Base-by-base conservation (phyloP, 2,797 vertebrate species). In the Sternotherus odoratus region DNA sequence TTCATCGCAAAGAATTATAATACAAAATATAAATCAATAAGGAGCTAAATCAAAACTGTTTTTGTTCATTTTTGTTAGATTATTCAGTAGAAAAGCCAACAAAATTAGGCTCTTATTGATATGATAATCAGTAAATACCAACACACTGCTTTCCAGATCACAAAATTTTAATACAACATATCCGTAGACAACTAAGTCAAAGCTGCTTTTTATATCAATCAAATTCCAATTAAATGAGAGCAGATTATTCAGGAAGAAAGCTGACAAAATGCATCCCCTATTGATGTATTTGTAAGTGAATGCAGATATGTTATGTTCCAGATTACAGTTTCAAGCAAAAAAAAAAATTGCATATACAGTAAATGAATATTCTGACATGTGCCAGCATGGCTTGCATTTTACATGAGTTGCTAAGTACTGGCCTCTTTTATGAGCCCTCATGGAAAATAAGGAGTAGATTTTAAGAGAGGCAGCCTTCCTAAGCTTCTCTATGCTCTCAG, bases 81-180 rank as follows among this genome's bases (percentile, higher is more conserved):
- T 82, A 48, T 30, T 84, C 66, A 48, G 17, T 8, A 74, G 24
- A 94, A 48, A 95, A 93, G 81, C 11, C 12, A 86, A 5, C 5
- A 86, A 92, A 89, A 88, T 63, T 79, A 36, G 11, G 12, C 19
- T 50, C 46, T 83, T 87, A 93, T 56, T 49, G 46, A 74, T 3
- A 66, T 36, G 33, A 43, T 84, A 85, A 88, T 39, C 77, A 82
- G 26, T 78, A 90, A 90, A 78, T 93, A 83, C 81, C 72, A 60
- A 54, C 28, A 5, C n/a, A 13, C 46, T 17, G 49, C 77, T 87
- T 89, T 91, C 69, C 16, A 88, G 56, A 83, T 87, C 12, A 92
- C 72, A 88, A 92, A 50, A n/a, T 75, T 90, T 90, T 75, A 56
- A 90, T 82, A 77, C 28, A 30, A n/a, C 87, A 84, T 88, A 89